These are phyloP conservation scores for Callinectes sapidus DNA, from an alignment of 2,888 invertebrate species.

Conservation along the genomic window DNA sequence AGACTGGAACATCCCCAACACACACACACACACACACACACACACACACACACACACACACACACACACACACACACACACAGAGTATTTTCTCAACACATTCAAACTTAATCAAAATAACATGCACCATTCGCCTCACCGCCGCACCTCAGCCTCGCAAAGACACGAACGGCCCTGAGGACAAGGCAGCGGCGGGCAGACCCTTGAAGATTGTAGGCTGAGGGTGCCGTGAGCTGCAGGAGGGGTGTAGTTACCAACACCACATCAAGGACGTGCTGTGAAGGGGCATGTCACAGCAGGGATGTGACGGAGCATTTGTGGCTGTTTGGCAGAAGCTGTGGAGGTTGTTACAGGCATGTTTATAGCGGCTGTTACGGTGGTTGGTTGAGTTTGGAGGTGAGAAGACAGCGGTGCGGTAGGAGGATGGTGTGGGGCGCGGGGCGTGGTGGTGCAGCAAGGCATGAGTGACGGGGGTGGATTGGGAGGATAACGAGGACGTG, in stretches of 20 bases:
- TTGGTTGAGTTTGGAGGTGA: not conserved
- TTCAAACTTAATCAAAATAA: not conserved
- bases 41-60: too few relatives aligned
- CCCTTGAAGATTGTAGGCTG: too few relatives aligned
- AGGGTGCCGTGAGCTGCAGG: not conserved
- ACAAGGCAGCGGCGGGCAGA: too few relatives aligned
- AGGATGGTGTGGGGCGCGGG: not conserved
- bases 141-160: not conserved
- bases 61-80: not conserved
- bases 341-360: not conserved
- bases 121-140: too few relatives aligned
- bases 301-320: not conserved
- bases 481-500: not conserved
- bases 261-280: not conserved
- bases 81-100: not conserved
- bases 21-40: too few relatives aligned
- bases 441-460: not conserved
- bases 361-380: not conserved
- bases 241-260: not conserved
- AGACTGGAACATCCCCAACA: too few relatives aligned
- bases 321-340: not conserved
- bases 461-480: not conserved
- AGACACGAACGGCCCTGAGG: not conserved
- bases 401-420: not conserved
- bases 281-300: not conserved